A percentile compares a stretch with the other conserved stretches of the same genome.
phyloP scores from a whole-genome alignment of 2,888 invertebrate genomes.

The Ormyrus rosae region DNA sequence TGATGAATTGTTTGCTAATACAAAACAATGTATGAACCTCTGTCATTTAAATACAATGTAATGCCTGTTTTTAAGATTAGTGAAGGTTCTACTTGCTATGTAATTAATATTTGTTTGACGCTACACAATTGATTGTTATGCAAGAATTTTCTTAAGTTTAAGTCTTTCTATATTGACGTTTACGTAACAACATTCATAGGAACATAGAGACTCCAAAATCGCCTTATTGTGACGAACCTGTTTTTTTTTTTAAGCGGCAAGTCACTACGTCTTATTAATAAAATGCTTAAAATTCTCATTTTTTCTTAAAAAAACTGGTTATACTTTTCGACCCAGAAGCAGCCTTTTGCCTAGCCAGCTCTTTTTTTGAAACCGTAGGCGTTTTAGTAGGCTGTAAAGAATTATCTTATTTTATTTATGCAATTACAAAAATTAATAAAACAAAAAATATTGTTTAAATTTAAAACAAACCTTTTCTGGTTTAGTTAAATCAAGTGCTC shows the following conservation, averaged over 20 bases:
- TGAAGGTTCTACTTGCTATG: conserved; percentile 37
- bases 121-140: conserved; percentile 51
- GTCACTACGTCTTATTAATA: conserved; percentile 43
- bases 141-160: conserved; percentile 52
- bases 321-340: conserved; percentile 89
- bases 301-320: conserved; percentile 87
- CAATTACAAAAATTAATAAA: conserved; percentile 15
- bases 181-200: conserved; percentile 62
- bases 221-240: conserved; percentile 49
- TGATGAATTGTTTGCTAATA: conserved; percentile 31
- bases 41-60: conserved; percentile 39
- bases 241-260: conserved; percentile 46
- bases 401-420: neutral
- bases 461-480: conserved; percentile 67
- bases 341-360: conserved; percentile 86
- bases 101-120: conserved; percentile 43
- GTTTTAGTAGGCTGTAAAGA: conserved; percentile 75
- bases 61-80: conserved; percentile 38
- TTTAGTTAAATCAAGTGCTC: conserved; percentile 71
- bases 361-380: conserved; percentile 81
- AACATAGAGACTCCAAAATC: conserved; percentile 62
- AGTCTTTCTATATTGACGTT: conserved; percentile 57
- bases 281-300: conserved; percentile 68
- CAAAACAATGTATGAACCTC: conserved; percentile 37
- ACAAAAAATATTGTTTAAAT: neutral